These are phyloP conservation scores for Drosophila melanogaster DNA, from an alignment of 1,140 invertebrate species.

Conservation along the genomic window Release_6_plus_ISO1_MT NC_004354.4:13228001-13228500, in stretches of 20 bases:
- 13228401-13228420: too few relatives aligned
- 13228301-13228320: too few relatives aligned
- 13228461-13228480: neutral
- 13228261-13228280: neutral
- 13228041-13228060: neutral
- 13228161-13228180: slow-evolving; percentile 77
- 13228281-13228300: neutral
- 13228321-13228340: too few relatives aligned
- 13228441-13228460: too few relatives aligned
- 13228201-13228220: neutral
- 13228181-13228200: slow-evolving; percentile 62
- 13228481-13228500: slow-evolving; percentile 6
- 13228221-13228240: slow-evolving; percentile 3
- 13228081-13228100: slow-evolving; percentile 15
- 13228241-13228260: slow-evolving; percentile 29
- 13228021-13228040: slow-evolving; percentile 63
- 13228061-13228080: slow-evolving; percentile 10
- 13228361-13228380: too few relatives aligned
- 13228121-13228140: slow-evolving; percentile 22
- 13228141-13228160: slow-evolving; percentile 30
- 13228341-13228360: too few relatives aligned
- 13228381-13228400: too few relatives aligned
- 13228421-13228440: too few relatives aligned
- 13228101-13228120: slow-evolving; percentile 34
- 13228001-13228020: slow-evolving; percentile 59